phyloP scores from a whole-genome alignment of 2,113 vertebrate species.

The Callospermophilus lateralis region DNA sequence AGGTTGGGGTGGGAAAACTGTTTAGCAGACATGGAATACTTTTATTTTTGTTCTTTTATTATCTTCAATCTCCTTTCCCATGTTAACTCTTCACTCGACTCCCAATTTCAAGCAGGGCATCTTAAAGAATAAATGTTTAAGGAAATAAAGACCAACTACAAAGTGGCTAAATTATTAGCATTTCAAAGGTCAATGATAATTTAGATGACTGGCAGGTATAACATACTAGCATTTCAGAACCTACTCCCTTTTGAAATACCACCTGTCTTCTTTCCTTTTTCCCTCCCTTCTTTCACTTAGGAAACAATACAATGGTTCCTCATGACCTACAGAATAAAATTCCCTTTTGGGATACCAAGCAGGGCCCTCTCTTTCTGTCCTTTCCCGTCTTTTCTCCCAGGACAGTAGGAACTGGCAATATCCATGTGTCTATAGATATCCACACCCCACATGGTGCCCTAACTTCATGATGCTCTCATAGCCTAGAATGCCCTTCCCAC shows the following conservation, averaged over 20 bases:
- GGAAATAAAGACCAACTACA: neutral
- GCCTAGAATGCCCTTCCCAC: neutral
- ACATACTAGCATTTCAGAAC: neutral
- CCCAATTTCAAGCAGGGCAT: neutral
- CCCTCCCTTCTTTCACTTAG: neutral
- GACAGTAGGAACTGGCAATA: neutral
- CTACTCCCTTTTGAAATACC: neutral
- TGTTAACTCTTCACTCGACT: neutral
- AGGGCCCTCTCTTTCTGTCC: neutral
- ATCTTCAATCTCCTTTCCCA: neutral
- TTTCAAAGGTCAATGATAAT: neutral
- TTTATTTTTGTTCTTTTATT: conserved; percentile 21
- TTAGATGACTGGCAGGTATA: neutral
- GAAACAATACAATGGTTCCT: neutral
- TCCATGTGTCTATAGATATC: neutral
- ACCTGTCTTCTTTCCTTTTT: neutral
- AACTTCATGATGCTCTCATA: neutral
- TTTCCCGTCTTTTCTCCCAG: neutral
- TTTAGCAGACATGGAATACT: neutral
- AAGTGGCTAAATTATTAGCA: neutral
- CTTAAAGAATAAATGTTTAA: conserved; percentile 11
- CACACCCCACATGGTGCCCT: neutral
- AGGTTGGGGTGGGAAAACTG: neutral
- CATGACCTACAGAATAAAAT: neutral
- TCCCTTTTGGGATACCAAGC: neutral